Conservation (phyloP, 2,113 vertebrate species). For the Boleophthalmus pectinirostris region DNA sequence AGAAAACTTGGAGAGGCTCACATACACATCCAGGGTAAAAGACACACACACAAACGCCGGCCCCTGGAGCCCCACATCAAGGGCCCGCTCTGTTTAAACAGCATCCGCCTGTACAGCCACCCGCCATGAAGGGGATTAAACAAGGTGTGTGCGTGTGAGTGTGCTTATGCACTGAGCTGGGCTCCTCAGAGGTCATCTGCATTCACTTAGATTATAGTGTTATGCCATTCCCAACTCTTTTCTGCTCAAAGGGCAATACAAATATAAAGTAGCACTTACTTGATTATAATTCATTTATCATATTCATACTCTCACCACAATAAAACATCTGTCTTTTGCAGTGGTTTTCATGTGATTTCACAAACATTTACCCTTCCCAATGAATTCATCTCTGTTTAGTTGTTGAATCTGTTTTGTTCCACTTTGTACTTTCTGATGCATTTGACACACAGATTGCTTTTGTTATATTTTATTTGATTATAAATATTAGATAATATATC, state of each 20-base stretch:
- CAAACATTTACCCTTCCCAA: too few species aligned
- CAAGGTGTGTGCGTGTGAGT: conserved; percentile 63
- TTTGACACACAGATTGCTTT: too few species aligned
- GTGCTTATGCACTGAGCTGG: conserved; percentile 1
- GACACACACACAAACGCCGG: conserved; percentile 59
- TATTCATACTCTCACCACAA: too few species aligned
- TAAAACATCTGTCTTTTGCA: not conserved
- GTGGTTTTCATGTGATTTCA: too few species aligned
- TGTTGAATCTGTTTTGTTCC: too few species aligned
- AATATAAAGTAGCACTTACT: not conserved
- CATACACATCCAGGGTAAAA: conserved; percentile 51
- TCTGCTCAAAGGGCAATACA: not conserved
- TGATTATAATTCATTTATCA: not conserved
- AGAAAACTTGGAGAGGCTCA: conserved; percentile 64
- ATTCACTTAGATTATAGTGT: conserved; percentile 5
- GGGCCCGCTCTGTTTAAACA: conserved; percentile 79
- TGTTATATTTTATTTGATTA: too few species aligned
- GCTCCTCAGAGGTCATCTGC: conserved; percentile 17
- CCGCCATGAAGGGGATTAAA: conserved; percentile 77
- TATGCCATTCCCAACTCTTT: not conserved
- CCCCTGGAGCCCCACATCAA: conserved; percentile 75
- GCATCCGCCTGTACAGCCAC: conserved; percentile 75
- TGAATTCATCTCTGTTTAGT: too few species aligned
- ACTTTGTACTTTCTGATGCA: too few species aligned
- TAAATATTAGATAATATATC: too few species aligned